Percentiles rank a stretch among this genome's conserved stretches.
Evolutionary conservation across 1,140 invertebrate species (phyloP).

Genomic region (Eumeta japonica): DNA sequence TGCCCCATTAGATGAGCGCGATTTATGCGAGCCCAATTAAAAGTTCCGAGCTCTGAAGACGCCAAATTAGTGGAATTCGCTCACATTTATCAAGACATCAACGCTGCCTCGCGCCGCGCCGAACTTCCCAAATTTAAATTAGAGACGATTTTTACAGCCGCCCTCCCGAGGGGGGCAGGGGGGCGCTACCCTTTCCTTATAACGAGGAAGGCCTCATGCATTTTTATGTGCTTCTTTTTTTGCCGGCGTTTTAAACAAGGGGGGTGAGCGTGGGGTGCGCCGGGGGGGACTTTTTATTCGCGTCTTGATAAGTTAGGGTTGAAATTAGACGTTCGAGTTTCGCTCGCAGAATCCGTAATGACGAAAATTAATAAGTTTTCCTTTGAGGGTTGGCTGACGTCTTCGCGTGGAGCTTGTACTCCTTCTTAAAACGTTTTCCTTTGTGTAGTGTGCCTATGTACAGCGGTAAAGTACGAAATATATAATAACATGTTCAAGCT

Average conservation of each 20-base stretch:
- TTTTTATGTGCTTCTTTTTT: conserved; percentile 62
- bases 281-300: conserved; percentile 56
- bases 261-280: conserved; percentile 47
- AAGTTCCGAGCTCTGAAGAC: conserved; percentile 49
- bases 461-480: too few species aligned
- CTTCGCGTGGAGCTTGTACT: too few species aligned
- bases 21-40: conserved; percentile 55
- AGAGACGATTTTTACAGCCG: conserved; percentile 58
- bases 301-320: conserved; percentile 60
- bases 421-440: too few species aligned
- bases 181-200: conserved; percentile 58
- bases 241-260: conserved; percentile 60
- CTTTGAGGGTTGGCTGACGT: conserved; percentile 39
- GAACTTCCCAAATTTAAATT: conserved; percentile 59
- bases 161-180: conserved; percentile 39
- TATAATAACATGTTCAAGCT: too few species aligned
- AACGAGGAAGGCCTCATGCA: conserved; percentile 60
- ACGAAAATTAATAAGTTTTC: conserved; percentile 58
- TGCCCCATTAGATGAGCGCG: conserved; percentile 32
- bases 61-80: conserved; percentile 52
- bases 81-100: conserved; percentile 57
- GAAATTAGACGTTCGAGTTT: conserved; percentile 59
- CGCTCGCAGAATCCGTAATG: conserved; percentile 58
- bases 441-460: too few species aligned
- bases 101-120: conserved; percentile 45